Percentiles rank a stretch among this genome's conserved stretches.
Evolutionary conservation across 1,140 invertebrate genomes (phyloP).

Genomic region (Bombus affinis): DNA sequence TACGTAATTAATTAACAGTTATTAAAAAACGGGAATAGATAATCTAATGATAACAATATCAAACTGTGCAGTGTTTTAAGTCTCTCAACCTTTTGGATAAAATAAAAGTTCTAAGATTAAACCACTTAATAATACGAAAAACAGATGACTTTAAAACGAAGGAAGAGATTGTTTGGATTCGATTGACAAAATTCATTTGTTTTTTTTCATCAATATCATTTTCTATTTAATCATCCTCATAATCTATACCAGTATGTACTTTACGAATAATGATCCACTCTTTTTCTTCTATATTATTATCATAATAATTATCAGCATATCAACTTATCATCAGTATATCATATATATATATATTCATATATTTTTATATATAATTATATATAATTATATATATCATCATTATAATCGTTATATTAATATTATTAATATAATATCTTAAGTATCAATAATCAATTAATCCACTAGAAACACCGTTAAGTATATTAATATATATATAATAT

Average conservation of each 20-base stretch:
- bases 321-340: slow-evolving; percentile 76
- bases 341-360: slow-evolving; percentile 69
- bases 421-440: slow-evolving; percentile 78
- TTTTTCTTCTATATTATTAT: slow-evolving; percentile 74
- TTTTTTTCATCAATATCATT: slow-evolving; percentile 73
- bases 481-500: slow-evolving; percentile 73
- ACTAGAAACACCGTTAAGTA: slow-evolving; percentile 79
- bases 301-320: slow-evolving; percentile 76
- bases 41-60: slow-evolving; percentile 3
- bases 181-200: slow-evolving; percentile 64
- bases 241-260: slow-evolving; percentile 77
- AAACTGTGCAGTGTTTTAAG: slow-evolving; percentile 69
- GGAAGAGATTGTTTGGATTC: slow-evolving; percentile 65
- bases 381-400: slow-evolving; percentile 72
- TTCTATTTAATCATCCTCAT: slow-evolving; percentile 79
- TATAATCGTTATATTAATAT: slow-evolving; percentile 74
- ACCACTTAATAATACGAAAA: slow-evolving; percentile 25
- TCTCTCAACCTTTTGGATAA: slow-evolving; percentile 50
- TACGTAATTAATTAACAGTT: neutral
- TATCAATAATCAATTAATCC: slow-evolving; percentile 80
- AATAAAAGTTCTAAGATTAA: slow-evolving; percentile 18
- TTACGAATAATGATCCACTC: slow-evolving; percentile 77
- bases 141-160: slow-evolving; percentile 46
- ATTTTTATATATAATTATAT: slow-evolving; percentile 72
- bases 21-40: neutral